Evolutionary conservation across 23 tunicate species (phyloP), one percentile per base, ranked within the genome.

Genomic region (Phallusia fumigata): DNA sequence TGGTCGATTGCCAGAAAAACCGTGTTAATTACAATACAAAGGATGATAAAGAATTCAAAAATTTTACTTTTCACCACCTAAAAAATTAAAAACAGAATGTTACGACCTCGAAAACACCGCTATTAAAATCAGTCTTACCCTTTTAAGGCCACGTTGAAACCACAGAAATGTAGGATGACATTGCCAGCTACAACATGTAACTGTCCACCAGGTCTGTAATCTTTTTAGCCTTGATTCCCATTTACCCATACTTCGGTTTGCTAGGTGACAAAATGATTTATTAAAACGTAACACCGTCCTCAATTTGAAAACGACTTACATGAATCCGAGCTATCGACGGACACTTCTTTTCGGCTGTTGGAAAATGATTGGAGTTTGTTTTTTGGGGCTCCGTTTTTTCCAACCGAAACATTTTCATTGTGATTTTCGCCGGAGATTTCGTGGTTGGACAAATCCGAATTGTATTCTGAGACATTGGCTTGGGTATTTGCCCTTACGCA

Each of bases 1-100:
- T 90, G 88, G 81, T 95, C 96, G 0, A 90, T 76, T 15, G 99
- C 96, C 32, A 95, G 84, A 78, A 90, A 95, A 0, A 91, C 65
- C 0, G 99, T 95, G 87, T 95, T 95, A 0, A 84, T 73, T 0
- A 95, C 8, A 33, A 95, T 95, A 52, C 96, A 82, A 19, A 90
- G 51, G n/a, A 90, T 85, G 73, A 95, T 84, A 36, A 95, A 52
- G 12, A 64, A 65, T 35, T 90, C 99, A 79, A 95, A 95, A 18
- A 87, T n/a, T 75, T 87, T 90, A 52, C 81, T 86, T 0, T 76
- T 18, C n/a, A 90, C 81, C 10, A 95, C 65, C 88, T 90, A 35
- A 0, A 86, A 58, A 58, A 58, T 58, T 58, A 21, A 58, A 58
- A 22, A 13, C 13, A 21, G n/a, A 40, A 5, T 40, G 5, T 40